Base-by-base conservation (phyloP, 2,113 vertebrate species). In the Datnioides undecimradiatus region DNA sequence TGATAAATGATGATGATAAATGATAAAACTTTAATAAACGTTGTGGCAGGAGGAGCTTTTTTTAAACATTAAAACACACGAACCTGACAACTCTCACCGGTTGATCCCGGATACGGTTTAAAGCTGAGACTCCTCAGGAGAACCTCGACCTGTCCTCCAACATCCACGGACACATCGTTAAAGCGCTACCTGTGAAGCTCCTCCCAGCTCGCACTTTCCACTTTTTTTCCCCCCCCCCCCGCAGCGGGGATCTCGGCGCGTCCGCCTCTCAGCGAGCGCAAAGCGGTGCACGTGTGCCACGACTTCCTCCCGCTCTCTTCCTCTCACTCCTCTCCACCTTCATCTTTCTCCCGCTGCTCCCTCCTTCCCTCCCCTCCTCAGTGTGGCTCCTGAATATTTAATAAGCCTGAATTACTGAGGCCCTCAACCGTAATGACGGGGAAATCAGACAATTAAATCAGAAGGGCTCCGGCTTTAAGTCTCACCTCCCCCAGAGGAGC, bases 381-480 rank as follows among this genome's bases (percentile, higher is more conserved):
- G 91, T 84, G 88, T 92, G 92, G 91, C 85, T 91, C 86, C 93
- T 94, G 95, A 95, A 95, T 95, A 93, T 95, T 95, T 94, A 93
- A 94, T 95, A 85, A 90, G 73, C 71, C 80, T 93, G 92, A 95
- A 93, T 95, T 93, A 93, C 93, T 76, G 91, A 91, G 94, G 85
- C 87, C 85, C 91, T 96, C 92, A 92, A 93, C 93, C 89, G 88
- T 95, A 95, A 95, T 94, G 93, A 94, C 91, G 86, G 90, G 93
- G 91, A 92, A 94, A 93, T 91, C 87, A 95, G 93, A 92, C 93
- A 94, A 93, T 95, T 95, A 95, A 93, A 95, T 88, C 92, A 92
- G 93, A 90, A 86, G 91, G 87, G 89, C 84, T 90, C 82, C 84
- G 60, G 93, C 92, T 93, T 88, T 87, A 93, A 94, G 88, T 94